phyloP scores from a whole-genome alignment of 2,888 invertebrate species.

The Andrena praecox region DNA sequence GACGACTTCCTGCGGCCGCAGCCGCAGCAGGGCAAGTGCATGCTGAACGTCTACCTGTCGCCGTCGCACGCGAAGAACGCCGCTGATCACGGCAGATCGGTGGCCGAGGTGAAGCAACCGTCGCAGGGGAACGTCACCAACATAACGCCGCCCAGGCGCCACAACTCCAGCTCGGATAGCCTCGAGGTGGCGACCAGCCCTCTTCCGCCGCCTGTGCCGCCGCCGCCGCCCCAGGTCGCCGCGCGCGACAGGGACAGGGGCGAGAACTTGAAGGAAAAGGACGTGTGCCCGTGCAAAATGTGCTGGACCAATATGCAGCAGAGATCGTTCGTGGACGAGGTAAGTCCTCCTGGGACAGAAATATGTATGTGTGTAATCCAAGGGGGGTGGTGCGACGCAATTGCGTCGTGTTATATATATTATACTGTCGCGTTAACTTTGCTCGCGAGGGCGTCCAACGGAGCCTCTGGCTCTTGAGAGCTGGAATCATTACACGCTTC shows the following conservation, averaged over 20 bases:
- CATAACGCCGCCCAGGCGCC: conserved; percentile 82
- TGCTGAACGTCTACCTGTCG: conserved; percentile 82
- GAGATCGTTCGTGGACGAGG: conserved; percentile 82
- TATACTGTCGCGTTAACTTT: no score
- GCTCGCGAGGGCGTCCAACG: no score
- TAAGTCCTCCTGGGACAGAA: conserved; percentile 72
- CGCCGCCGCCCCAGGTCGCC: conserved; percentile 82
- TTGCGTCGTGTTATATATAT: no score
- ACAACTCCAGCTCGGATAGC: conserved; percentile 84
- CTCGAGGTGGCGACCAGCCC: conserved; percentile 83
- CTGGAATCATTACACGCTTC: no score
- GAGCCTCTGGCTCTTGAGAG: no score
- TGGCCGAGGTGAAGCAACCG: conserved; percentile 60
- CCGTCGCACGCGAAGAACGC: conserved; percentile 74
- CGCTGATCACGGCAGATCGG: conserved; percentile 67
- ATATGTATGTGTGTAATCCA: not conserved
- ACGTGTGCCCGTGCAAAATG: conserved; percentile 81
- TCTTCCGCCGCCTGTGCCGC: conserved; percentile 85
- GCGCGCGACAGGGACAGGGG: conserved; percentile 73
- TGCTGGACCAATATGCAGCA: conserved; percentile 82
- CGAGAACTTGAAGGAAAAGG: conserved; percentile 79
- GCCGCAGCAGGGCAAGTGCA: conserved; percentile 75
- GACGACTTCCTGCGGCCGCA: conserved; percentile 85
- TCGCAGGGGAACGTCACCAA: conserved; percentile 74
- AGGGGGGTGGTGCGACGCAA: not conserved